A percentile compares a stretch with the other conserved stretches of the same genome.
Conservation (phyloP, 2,113 vertebrate genomes). For the Planiliza haematocheilus region DNA sequence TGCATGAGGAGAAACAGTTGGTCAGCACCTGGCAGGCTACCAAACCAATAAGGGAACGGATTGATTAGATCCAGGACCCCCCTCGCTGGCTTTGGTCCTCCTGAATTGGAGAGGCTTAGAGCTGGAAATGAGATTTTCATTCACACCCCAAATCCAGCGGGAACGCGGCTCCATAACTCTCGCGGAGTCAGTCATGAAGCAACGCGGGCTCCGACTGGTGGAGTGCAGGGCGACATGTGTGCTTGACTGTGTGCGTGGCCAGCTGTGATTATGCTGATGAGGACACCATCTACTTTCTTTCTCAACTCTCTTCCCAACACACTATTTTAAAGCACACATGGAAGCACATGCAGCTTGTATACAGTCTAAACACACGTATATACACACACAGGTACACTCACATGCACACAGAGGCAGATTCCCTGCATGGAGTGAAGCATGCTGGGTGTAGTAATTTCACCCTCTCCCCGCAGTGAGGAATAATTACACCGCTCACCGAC, state of each 20-base stretch:
- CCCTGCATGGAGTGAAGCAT: conserved; percentile 49
- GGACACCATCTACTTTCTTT: conserved; percentile 22
- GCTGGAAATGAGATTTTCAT: conserved; percentile 81
- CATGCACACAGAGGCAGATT: conserved; percentile 29
- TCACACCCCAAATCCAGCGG: conserved; percentile 74
- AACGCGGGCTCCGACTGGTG: conserved; percentile 19
- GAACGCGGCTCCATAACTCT: conserved; percentile 57
- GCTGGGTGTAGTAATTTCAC: conserved; percentile 78
- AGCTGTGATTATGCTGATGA: conserved; percentile 59
- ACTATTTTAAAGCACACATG: conserved; percentile 6
- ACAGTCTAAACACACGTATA: conserved; percentile 19
- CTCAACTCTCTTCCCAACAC: conserved; percentile 14
- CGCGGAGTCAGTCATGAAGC: conserved; percentile 26
- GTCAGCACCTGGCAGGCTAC: conserved; percentile 68
- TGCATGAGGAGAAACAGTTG: conserved; percentile 61
- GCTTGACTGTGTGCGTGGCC: conserved; percentile 27
- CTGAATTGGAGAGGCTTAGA: conserved; percentile 57
- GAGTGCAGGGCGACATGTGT: conserved; percentile 28
- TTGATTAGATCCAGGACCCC: conserved; percentile 72
- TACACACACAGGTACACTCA: conserved; percentile 1
- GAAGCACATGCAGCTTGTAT: not conserved
- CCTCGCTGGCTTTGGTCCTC: conserved; percentile 30
- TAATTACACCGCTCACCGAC: conserved; percentile 79
- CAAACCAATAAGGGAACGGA: conserved; percentile 68
- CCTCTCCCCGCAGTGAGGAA: conserved; percentile 76